These are phyloP conservation scores for Drosophila cardini DNA, from an alignment of 1,140 invertebrate species.

Conservation along the genomic window DNA sequence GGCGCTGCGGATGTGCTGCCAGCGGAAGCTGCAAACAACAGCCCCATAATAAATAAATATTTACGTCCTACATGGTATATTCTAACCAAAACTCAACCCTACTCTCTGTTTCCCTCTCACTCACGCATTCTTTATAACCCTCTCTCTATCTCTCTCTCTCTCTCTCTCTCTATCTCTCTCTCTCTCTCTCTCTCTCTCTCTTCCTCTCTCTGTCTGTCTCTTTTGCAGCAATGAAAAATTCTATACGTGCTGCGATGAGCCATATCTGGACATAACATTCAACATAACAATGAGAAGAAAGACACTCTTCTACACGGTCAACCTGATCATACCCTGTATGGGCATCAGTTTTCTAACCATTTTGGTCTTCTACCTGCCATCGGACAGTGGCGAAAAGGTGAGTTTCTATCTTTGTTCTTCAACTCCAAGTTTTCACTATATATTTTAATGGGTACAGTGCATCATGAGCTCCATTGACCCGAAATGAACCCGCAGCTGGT, in stretches of 20 bases:
- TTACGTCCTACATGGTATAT: conserved; percentile 41
- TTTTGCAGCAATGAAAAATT: conserved; percentile 94
- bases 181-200: not conserved
- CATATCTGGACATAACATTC: conserved; percentile 99
- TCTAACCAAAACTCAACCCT: conserved; percentile 27
- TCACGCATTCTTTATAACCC: not conserved
- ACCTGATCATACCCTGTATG: conserved; percentile 98
- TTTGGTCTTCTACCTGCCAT: conserved; percentile 99
- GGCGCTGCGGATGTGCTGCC: conserved; percentile 30
- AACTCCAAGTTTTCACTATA: no score
- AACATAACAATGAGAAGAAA: conserved; percentile 99
- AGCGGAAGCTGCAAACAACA: conserved; percentile 44
- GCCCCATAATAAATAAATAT: conserved; percentile 62
- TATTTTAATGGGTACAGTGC: not conserved
- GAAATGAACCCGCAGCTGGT: conserved; percentile 27
- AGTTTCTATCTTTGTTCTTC: conserved; percentile 64
- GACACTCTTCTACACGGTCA: conserved; percentile 98
- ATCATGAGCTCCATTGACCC: not conserved
- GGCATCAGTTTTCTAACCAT: conserved; percentile 99
- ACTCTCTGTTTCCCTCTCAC: not conserved
- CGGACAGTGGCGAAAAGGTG: conserved; percentile 99
- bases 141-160: conserved; percentile 58
- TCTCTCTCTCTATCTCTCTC: not conserved
- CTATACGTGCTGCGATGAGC: conserved; percentile 98
- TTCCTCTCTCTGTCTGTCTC: conserved; percentile 18